Percentiles rank a stretch among this genome's conserved stretches.
Conservation (phyloP, 2,113 vertebrate species). For the Gymnarchus niloticus region DNA sequence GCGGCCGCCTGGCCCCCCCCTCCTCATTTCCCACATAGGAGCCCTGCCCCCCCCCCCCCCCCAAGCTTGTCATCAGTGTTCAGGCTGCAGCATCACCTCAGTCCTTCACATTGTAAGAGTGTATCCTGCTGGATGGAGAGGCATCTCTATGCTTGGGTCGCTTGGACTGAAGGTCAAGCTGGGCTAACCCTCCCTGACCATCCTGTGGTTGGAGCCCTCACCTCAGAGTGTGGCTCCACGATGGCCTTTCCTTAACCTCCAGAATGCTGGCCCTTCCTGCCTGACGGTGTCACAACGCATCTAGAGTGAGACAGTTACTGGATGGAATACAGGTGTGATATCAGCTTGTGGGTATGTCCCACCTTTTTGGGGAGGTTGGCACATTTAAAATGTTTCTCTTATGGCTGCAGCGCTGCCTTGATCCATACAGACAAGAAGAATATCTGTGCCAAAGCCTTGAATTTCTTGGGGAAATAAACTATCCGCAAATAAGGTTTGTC, state of each 20-base stretch:
- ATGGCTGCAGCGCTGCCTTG: neutral
- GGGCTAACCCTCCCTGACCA: neutral
- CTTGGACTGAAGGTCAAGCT: neutral
- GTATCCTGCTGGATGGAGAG: neutral
- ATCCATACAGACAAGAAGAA: neutral
- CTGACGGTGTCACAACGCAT: too few relatives aligned
- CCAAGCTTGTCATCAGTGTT: too few relatives aligned
- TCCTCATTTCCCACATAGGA: neutral
- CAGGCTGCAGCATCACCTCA: too few relatives aligned
- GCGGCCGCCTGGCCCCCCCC: constrained; percentile 30
- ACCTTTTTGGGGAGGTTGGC: neutral
- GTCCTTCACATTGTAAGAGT: neutral
- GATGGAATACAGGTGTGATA: neutral
- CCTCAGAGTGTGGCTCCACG: neutral
- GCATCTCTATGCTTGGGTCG: neutral
- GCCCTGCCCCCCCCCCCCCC: neutral
- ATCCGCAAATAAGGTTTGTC: constrained; percentile 51
- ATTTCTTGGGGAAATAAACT: neutral
- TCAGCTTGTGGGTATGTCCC: neutral
- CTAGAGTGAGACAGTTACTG: too few relatives aligned
- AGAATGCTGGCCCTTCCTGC: neutral
- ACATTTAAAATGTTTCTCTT: neutral
- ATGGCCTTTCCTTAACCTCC: neutral
- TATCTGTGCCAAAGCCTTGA: neutral
- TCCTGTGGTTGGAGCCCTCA: neutral